phyloP scores from a whole-genome alignment of 2,113 vertebrate species.

The Cichladusa arquata region DNA sequence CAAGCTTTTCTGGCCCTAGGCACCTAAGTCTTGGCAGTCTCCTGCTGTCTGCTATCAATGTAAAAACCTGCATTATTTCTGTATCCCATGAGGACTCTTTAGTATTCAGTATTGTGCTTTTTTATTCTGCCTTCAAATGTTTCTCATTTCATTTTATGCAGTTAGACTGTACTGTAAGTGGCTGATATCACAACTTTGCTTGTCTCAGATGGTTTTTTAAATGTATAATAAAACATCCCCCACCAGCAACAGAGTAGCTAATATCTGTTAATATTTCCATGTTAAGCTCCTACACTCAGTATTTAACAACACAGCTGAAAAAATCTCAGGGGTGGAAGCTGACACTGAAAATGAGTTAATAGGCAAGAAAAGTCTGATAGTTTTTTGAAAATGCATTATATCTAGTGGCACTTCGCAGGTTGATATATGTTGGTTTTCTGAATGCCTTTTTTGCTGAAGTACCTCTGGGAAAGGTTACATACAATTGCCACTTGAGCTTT shows the following conservation, averaged over 20 bases:
- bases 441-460: background rate
- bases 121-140: background rate
- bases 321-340: background rate
- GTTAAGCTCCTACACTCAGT: background rate
- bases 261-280: background rate
- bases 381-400: background rate
- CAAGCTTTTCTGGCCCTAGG: conserved; percentile 21
- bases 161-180: background rate
- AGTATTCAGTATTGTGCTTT: background rate
- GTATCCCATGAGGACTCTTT: background rate
- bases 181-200: background rate
- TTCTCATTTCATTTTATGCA: background rate
- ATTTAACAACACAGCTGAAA: background rate
- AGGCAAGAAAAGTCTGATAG: background rate
- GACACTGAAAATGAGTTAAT: background rate
- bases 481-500: background rate
- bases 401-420: background rate
- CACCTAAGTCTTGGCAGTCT: background rate
- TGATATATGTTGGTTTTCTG: background rate
- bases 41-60: background rate
- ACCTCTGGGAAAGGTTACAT: background rate
- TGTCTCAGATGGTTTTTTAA: background rate
- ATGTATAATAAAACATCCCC: background rate
- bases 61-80: conserved; percentile 9
- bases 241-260: background rate